phyloP scores from a whole-genome alignment of 1,140 invertebrate species.

The Heliothis virescens region DNA sequence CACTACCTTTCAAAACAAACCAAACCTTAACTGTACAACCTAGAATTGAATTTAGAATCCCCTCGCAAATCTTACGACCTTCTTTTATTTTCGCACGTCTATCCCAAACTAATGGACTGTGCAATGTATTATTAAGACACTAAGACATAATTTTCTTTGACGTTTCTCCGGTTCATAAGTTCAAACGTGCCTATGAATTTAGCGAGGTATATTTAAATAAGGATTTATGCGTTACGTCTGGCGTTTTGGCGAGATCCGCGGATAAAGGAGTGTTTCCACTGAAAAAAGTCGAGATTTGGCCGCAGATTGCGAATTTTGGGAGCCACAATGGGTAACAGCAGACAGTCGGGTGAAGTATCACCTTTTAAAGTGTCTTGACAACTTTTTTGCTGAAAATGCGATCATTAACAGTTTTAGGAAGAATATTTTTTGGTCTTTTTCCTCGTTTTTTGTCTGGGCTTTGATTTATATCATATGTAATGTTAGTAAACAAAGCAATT shows the following conservation, averaged over 20 bases:
- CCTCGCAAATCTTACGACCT: conserved; percentile 54
- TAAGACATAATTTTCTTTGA: conserved; percentile 51
- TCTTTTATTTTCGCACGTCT: conserved; percentile 43
- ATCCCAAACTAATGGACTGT: conserved; percentile 29
- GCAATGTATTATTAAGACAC: background rate
- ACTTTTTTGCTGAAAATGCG: conserved; percentile 44
- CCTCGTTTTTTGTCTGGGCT: conserved; percentile 36
- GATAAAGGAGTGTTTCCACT: conserved; percentile 78
- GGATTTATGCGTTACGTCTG: conserved; percentile 85
- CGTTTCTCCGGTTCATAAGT: background rate
- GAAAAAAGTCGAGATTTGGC: conserved; percentile 74
- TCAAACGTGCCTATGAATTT: conserved; percentile 40
- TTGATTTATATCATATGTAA: background rate
- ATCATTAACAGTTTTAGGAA: conserved; percentile 50
- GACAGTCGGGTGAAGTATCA: conserved; percentile 54
- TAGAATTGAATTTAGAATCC: conserved; percentile 48
- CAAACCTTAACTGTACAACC: conserved; percentile 45
- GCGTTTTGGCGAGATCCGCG: conserved; percentile 82
- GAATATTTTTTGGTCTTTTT: conserved; percentile 11
- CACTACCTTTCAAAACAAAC: conserved; percentile 44
- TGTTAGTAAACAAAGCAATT: conserved; percentile 10
- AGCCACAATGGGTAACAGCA: conserved; percentile 61
- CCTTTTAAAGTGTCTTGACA: conserved; percentile 38
- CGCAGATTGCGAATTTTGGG: conserved; percentile 64
- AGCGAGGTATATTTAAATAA: conserved; percentile 83